A percentile compares a stretch with the other conserved stretches of the same genome.
These are phyloP conservation scores for Sphinx pinastri DNA, from an alignment of 2,888 invertebrate genomes.

Conservation along the genomic window DNA sequence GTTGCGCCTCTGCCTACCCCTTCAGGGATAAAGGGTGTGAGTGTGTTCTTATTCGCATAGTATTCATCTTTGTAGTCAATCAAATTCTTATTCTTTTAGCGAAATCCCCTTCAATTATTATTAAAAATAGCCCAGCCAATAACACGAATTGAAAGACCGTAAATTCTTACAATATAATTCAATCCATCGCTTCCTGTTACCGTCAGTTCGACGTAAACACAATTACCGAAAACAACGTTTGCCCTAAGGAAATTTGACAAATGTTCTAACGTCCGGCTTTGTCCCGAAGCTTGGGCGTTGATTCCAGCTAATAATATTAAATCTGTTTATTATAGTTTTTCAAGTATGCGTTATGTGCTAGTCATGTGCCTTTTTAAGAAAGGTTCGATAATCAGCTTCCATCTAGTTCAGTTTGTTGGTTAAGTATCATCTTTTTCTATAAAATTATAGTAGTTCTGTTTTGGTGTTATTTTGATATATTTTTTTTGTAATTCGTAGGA, in stretches of 20 bases:
- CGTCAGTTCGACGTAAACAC: not conserved
- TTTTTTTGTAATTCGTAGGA: too few relatives aligned
- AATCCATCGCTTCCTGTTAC: not conserved
- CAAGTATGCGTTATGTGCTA: not conserved
- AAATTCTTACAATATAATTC: constrained; percentile 9
- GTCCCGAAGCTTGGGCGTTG: not conserved
- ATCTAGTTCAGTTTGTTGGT: too few relatives aligned
- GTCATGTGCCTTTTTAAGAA: not conserved
- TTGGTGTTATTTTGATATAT: too few relatives aligned
- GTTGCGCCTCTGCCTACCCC: too few relatives aligned
- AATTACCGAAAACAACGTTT: constrained; percentile 5
- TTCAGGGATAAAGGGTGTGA: too few relatives aligned
- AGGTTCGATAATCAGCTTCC: too few relatives aligned
- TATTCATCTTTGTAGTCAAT: too few relatives aligned
- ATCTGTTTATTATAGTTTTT: not conserved
- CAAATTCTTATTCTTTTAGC: too few relatives aligned
- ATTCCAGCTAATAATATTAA: not conserved
- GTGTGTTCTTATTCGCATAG: too few relatives aligned
- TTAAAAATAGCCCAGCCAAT: not conserved
- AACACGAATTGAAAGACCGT: not conserved
- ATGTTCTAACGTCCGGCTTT: not conserved
- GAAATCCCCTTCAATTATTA: too few relatives aligned
- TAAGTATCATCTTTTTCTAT: too few relatives aligned
- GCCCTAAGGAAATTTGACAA: constrained; percentile 18
- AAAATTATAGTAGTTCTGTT: too few relatives aligned